Evolutionary conservation across 2,888 invertebrate species (phyloP).

Genomic region (Chymomyza caudatula): DNA sequence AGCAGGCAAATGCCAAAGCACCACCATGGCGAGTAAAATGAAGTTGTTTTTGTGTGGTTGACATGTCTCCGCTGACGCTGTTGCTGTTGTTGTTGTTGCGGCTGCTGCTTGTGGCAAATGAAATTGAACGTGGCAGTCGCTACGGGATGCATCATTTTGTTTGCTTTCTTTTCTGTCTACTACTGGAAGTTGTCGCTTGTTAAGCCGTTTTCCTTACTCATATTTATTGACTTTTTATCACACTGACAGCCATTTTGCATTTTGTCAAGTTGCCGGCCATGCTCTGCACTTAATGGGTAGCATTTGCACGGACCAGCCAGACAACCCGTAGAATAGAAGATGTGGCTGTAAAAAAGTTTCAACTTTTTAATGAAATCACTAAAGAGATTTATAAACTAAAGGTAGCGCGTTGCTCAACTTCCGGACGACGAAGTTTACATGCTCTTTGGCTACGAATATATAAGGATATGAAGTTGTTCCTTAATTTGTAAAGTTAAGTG

Average conservation of each 20-base stretch:
- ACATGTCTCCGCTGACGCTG: conserved; percentile 21
- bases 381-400: neutral
- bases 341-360: neutral
- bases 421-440: neutral
- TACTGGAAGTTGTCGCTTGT: conserved; percentile 40
- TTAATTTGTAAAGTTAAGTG: too few relatives aligned
- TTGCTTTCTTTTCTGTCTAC: conserved; percentile 25
- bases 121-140: conserved; percentile 51
- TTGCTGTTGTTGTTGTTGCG: conserved; percentile 24
- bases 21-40: conserved; percentile 68
- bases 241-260: conserved; percentile 32
- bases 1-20: conserved; percentile 70
- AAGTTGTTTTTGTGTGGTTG: conserved; percentile 23
- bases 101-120: conserved; percentile 38
- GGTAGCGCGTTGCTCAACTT: neutral
- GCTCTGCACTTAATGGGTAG: conserved; percentile 5
- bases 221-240: conserved; percentile 42
- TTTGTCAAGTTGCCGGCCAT: conserved; percentile 27
- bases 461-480: too few relatives aligned
- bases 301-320: neutral
- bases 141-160: conserved; percentile 65
- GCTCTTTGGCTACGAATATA: neutral
- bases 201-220: conserved; percentile 33
- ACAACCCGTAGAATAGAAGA: neutral
- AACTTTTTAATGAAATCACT: neutral